Evolutionary conservation across 2,888 invertebrate species (phyloP), one percentile per base, ranked within the genome.

Genomic region (Mactromeris polynyma): DNA sequence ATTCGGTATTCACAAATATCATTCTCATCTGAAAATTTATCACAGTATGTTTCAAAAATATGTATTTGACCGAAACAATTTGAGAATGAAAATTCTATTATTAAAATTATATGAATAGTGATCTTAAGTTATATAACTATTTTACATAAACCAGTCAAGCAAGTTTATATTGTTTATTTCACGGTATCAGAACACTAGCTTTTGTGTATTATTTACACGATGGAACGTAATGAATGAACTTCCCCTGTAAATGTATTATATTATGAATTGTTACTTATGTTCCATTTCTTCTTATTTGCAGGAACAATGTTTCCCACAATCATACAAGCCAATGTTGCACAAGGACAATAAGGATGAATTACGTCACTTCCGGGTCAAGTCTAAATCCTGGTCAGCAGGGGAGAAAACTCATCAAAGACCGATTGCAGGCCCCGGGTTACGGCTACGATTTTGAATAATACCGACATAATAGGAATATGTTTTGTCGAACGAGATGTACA

Each of bases 291-390:
- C 26, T 7, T 42, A 11, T 19, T 82, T 82, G 21, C 64, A 82
- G 82, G 69, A 82, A 26, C 21, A 82, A 82, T 82, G 82, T 31
- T n/a, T 26, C 26, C 82, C 82, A 2, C 64, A 82, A 31, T 40
- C 82, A 40, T 82, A 82, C 82, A 64, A 69, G 19, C 82, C 82
- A 17, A 82, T 82, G 82, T 69, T 82, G 7, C 82, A 82, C 82
- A 82, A 82, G 40, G 82, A 82, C 11, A 64, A 82, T 42, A 82
- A 82, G 58, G 40, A 69, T 9, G 64, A 82, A 0, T 26, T 82
- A 82, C 82, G 82, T 82, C 82, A 82, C 42, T 82, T 82, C 82
- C 82, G 82, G 64, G 82, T 82, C 17, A 82, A 82, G 69, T 83
- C 83, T 42, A 83, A 83, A 58, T 83, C 83, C 31, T 83, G 83